Evolutionary conservation across 2,113 vertebrate species (phyloP).

Genomic region (Aramus guarauna): DNA sequence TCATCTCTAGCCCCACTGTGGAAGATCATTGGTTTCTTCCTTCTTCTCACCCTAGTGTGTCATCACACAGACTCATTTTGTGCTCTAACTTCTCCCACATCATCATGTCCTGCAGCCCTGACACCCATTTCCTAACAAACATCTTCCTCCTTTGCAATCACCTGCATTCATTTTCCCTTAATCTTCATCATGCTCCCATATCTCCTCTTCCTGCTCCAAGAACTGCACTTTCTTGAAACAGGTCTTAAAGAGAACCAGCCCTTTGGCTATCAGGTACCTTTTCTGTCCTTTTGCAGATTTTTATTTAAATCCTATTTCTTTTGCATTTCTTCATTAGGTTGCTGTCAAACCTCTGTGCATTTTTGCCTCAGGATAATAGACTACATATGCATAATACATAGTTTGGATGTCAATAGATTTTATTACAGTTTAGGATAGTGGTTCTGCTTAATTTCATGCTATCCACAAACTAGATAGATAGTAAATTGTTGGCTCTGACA

Average conservation of each 20-base stretch:
- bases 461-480: neutral
- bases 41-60: neutral
- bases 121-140: neutral
- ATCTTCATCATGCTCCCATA: neutral
- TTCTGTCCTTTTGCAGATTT: constrained; percentile 19
- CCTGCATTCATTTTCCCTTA: neutral
- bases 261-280: constrained; percentile 1
- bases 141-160: neutral
- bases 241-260: neutral
- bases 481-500: constrained; percentile 24
- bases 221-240: neutral
- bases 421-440: constrained; percentile 42
- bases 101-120: neutral
- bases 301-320: constrained; percentile 56
- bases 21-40: neutral
- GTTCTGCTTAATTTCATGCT: constrained; percentile 40
- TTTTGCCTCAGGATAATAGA: constrained; percentile 32
- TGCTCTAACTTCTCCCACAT: neutral
- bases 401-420: constrained; percentile 53
- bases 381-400: constrained; percentile 46
- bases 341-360: constrained; percentile 15
- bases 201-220: neutral
- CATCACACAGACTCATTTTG: neutral
- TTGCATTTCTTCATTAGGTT: constrained; percentile 30
- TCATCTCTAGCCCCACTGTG: neutral